Evolutionary conservation across 2,888 invertebrate genomes (phyloP), one percentile per base, ranked within the genome.

Genomic region (Rhabditoides inermis): DNA sequence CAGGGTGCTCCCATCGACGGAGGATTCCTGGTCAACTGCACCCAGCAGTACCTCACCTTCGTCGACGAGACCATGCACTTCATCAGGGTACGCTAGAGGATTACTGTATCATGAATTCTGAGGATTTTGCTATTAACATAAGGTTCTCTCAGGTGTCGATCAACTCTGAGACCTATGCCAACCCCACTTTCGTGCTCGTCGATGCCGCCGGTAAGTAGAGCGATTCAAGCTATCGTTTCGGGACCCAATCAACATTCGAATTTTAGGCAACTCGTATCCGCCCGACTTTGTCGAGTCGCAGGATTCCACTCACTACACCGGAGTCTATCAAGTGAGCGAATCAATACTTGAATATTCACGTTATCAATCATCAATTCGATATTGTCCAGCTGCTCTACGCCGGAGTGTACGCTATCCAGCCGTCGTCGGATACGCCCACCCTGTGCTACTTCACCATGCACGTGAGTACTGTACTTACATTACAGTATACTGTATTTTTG

Each of bases 61-160:
- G 52, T 68, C 30, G 68, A 68, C 32, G 65, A 68, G 36, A 56
- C 61, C 0, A 53, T 68, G 59, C 53, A 22, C 27, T 50, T 60
- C 10, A 56, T 63, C 45, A 52, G 54, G 5, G 56, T 66, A 26
- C n/a, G n/a, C n/a, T n/a, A n/a, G n/a, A n/a, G n/a, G n/a, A n/a
- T n/a, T n/a, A n/a, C n/a, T n/a, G n/a, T n/a, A n/a, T n/a, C n/a
- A n/a, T n/a, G n/a, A n/a, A n/a, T n/a, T n/a, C n/a, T n/a, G n/a
- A n/a, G n/a, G n/a, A n/a, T n/a, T n/a, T n/a, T n/a, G n/a, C n/a
- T n/a, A n/a, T n/a, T n/a, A n/a, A n/a, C n/a, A n/a, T n/a, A n/a
- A n/a, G n/a, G n/a, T n/a, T n/a, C n/a, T n/a, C n/a, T n/a, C n/a
- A n/a, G n/a, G n/a, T n/a, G n/a, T 54, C 58, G 40, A 6, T 68